These are phyloP conservation scores for Pseudococcus jackbeardsleyi DNA, from an alignment of 2,888 invertebrate species.

Conservation along the genomic window DNA sequence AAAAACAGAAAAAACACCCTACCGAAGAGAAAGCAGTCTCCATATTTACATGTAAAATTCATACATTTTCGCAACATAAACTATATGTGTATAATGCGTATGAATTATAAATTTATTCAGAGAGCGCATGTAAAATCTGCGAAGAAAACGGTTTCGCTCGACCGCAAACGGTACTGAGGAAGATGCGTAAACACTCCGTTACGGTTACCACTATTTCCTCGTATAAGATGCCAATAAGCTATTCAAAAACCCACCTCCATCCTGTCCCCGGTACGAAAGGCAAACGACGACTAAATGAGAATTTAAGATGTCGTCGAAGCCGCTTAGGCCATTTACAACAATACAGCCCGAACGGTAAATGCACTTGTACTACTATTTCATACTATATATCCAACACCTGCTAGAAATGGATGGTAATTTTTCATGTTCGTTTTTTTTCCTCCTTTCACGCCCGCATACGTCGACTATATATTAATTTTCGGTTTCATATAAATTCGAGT, in stretches of 20 bases:
- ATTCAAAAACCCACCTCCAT: background rate
- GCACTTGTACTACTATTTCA: conserved; percentile 12
- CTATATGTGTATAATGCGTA: background rate
- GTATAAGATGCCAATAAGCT: conserved; percentile 36
- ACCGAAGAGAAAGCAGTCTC: background rate
- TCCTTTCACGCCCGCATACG: background rate
- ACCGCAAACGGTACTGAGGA: background rate
- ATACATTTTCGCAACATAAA: conserved; percentile 5
- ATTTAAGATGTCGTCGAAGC: conserved; percentile 31
- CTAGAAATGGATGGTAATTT: conserved; percentile 15
- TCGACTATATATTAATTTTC: background rate
- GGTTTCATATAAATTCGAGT: background rate
- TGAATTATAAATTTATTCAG: conserved; percentile 33
- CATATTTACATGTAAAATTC: conserved; percentile 41
- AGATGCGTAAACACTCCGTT: background rate
- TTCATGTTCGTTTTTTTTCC: background rate
- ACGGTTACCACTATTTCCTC: background rate
- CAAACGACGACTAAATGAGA: conserved; percentile 25
- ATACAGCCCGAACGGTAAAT: conserved; percentile 18
- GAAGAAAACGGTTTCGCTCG: background rate
- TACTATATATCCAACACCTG: background rate
- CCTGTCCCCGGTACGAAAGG: background rate
- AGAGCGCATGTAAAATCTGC: conserved; percentile 14
- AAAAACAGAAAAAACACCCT: background rate
- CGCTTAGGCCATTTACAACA: conserved; percentile 20